Percentiles rank a stretch among this genome's conserved stretches.
phyloP scores from a whole-genome alignment of 2,797 vertebrate genomes.

The Champsocephalus esox region DNA sequence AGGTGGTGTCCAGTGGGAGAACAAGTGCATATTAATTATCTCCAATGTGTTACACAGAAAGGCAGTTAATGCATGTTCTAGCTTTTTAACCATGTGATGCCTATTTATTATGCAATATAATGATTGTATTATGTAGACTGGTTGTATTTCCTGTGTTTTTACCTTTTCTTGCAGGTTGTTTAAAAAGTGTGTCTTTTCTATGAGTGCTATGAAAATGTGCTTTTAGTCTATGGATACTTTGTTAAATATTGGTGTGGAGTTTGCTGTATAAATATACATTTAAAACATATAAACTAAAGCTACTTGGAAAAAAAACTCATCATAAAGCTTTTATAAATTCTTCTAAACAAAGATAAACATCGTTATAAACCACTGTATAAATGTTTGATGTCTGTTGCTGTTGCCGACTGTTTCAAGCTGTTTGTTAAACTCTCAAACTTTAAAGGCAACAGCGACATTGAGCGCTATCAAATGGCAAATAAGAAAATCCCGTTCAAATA shows the following conservation, averaged over 20 bases:
- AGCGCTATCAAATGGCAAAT: constrained; percentile 99
- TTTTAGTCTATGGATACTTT: constrained; percentile 41
- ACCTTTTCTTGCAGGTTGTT: constrained; percentile 61
- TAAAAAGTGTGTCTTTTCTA: constrained; percentile 30
- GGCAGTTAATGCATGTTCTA: constrained; percentile 28
- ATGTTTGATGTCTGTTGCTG: constrained; percentile 88
- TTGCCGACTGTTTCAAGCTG: constrained; percentile 96
- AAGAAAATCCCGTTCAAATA: constrained; percentile 99
- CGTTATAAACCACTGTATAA: constrained; percentile 84
- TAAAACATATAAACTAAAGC: constrained; percentile 69
- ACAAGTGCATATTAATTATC: constrained; percentile 60
- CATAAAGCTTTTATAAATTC: constrained; percentile 82
- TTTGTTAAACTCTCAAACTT: constrained; percentile 96
- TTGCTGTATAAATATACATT: constrained; percentile 60
- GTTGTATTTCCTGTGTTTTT: constrained; percentile 49
- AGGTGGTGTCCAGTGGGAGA: constrained; percentile 82
- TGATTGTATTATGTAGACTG: constrained; percentile 31
- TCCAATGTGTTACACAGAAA: constrained; percentile 49
- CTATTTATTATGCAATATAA: constrained; percentile 27
- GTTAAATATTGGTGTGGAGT: constrained; percentile 61
- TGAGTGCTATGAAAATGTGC: constrained; percentile 43
- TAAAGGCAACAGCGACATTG: constrained; percentile 99
- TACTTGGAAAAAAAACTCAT: constrained; percentile 54
- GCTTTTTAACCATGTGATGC: constrained; percentile 43
- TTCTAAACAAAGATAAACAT: constrained; percentile 84